Evolutionary conservation across 2,888 invertebrate genomes (phyloP).

Genomic region (Diarsia mendica): DNA sequence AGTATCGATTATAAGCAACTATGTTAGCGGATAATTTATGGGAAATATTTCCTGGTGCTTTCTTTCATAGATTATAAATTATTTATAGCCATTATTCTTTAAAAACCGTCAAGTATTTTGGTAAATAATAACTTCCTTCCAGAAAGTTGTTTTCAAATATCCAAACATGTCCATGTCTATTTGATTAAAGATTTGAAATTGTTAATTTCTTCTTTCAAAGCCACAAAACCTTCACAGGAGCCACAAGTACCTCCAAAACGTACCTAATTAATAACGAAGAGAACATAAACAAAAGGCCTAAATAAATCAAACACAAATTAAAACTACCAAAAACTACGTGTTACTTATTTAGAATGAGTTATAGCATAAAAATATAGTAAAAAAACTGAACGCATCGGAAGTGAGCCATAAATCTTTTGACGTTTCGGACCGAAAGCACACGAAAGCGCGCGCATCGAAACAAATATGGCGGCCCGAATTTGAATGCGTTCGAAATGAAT

Average conservation of each 20-base stretch:
- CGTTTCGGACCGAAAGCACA: conserved; percentile 74
- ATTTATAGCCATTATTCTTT: no score
- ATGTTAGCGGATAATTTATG: not conserved
- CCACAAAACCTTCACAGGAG: not conserved
- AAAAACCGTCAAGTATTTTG: no score
- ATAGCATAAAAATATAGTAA: conserved; percentile 60
- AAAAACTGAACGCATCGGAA: conserved; percentile 76
- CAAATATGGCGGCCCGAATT: conserved; percentile 65
- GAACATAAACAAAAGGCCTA: conserved; percentile 35
- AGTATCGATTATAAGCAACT: conserved; percentile 21
- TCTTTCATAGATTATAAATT: no score
- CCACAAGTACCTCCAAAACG: not conserved
- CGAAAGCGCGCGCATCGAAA: conserved; percentile 72
- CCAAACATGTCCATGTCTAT: no score
- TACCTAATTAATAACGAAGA: conserved; percentile 30
- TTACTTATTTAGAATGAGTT: conserved; percentile 67
- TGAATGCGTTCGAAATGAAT: conserved; percentile 62
- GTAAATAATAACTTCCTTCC: no score
- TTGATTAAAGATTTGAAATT: no score
- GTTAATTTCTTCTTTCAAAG: not conserved
- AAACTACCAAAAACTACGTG: conserved; percentile 60
- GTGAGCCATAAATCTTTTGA: conserved; percentile 78
- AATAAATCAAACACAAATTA: conserved; percentile 64
- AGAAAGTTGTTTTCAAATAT: no score
- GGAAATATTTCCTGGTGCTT: not conserved